Evolutionary conservation across 1,140 invertebrate genomes (phyloP), one percentile per base, ranked within the genome.

Genomic region (Formica selysi): DNA sequence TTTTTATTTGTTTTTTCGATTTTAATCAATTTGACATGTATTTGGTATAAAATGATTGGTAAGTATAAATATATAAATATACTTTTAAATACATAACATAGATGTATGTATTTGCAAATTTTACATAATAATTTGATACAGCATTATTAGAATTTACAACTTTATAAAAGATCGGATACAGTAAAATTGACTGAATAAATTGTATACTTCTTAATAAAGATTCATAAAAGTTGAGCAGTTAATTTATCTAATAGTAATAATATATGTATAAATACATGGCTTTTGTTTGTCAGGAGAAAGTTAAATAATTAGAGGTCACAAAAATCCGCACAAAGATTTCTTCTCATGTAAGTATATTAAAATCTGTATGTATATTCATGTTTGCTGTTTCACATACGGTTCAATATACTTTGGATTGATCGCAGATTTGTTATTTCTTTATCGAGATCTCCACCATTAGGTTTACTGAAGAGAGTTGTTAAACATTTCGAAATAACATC

Each of bases 401-500:
- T 95, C 57, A 96, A 88, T 65, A 93, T 91, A 73, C 94, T 94
- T 92, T 96, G 96, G 84, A 96, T 95, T 32, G 94, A 95, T 76
- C 96, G 94, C 22, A 96, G 91, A 88, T 95, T 93, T 61, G 93
- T 92, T 83, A 96, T 95, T 62, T 83, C 79, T 62, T 70, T 83
- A 13, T 73, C 79, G 65, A 96, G 91, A 74, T 95, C 92, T 65
- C 96, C 94, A 19, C 96, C 96, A 89, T 96, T 96, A 19, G 96
- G 95, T 93, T 97, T 97, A 88, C 96, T 96, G 91, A 97, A 97
- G 4, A 97, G 94, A 65, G 96, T 96, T 64, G 96, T 97, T 51
- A 97, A 94, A 91, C 97, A 96, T 41, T 96, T 96, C 0, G 96
- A 96, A 70, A 97, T 96, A 6, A 97, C 95, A 87, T 97, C 97